Evolutionary conservation across 1,140 invertebrate species (phyloP), one percentile per base, ranked within the genome.

Genomic region (Brachionus sp.): DNA sequence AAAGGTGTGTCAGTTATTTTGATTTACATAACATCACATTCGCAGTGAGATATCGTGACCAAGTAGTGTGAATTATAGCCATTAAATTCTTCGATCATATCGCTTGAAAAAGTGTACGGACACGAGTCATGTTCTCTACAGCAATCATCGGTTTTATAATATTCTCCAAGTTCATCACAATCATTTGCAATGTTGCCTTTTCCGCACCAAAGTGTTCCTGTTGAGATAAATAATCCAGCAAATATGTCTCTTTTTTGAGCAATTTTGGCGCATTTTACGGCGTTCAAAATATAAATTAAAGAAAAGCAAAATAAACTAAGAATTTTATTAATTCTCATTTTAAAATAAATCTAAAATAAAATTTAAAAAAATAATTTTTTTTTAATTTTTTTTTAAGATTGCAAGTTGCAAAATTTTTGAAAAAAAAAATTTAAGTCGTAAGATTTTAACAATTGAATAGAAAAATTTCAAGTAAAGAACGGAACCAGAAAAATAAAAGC

Each of bases 181-280:
- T 92, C 91, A 10, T 90, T 91, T 0, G 93, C 94, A 0, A 91
- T 91, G 86, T 92, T 92, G 7, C 94, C 94, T 84, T 92, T 92
- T 3, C 94, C 95, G 87, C 94, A 96, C 94, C 94, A 95, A 85
- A 93, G 92, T 1, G 94, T 95, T 0, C 93, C 93, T 0, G 94
- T 93, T 53, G 93, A 91, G 57, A 93, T 90, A 39, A 94, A 89
- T 4, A 70, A 37, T 6, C 66, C 16, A 4, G 25, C 66, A 6
- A 35, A 70, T 4, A 39, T 37, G 6, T 39, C 66, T n/a, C 66
- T 35, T 19, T 70, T 70, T 13, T 39, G 29, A 19, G 6, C 13
- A 6, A 39, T 39, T 37, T 39, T 70, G 5, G 50, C 50, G 50
- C 50, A 5, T 23, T 19, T 7, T 5, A 23, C 1, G 19, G 5